Evolutionary conservation across 2,888 invertebrate genomes (phyloP), one percentile per base, ranked within the genome.

Genomic region (Hirtodrosophila histrioides): DNA sequence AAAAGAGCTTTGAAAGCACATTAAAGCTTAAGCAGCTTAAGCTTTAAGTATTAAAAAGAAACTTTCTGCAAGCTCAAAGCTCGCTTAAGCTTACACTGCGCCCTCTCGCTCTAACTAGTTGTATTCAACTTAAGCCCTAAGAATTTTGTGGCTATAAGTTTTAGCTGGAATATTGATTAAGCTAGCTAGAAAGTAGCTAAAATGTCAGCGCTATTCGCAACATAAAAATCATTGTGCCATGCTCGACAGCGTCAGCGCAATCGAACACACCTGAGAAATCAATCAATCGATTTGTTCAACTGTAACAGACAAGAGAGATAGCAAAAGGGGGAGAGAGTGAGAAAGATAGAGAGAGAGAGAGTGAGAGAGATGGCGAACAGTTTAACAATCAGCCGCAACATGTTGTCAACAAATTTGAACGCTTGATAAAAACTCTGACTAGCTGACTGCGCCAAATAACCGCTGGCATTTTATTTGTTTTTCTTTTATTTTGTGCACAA

Each of bases 281-380:
- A 89, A 87, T 89, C 88, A 88, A 87, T 85, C 86, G 88, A 89
- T 89, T 88, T 79, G 80, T 76, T 88, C 79, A 86, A 75, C 78
- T 80, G 82, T 76, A 72, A 85, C 79, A 73, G 70, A 70, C 69
- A 64, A 33, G 36, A 61, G 50, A 40, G 55, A 63, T 44, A 53
- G 17, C 37, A 45, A 44, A 33, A 48, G 17, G 35, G 48, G n/a
- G 27, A 17, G 37, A 11, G n/a, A 44, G 37, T 7, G 39, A 43
- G 39, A 49, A 11, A 37, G 5, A 7, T 6, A 46, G 4, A 56
- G 27, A 50, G 27, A 46, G 35, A 56, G 10, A 55, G 9, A 33
- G n/a, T 24, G 33, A 27, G 8, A 39, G n/a, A 36, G 24, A 57
- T 45, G 44, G 61, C 39, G 50, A 50, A 35, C 62, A 60, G 46